A percentile compares a stretch with the other conserved stretches of the same genome.
Conservation (phyloP, 2,797 vertebrate genomes). For the Momotus momota region DNA sequence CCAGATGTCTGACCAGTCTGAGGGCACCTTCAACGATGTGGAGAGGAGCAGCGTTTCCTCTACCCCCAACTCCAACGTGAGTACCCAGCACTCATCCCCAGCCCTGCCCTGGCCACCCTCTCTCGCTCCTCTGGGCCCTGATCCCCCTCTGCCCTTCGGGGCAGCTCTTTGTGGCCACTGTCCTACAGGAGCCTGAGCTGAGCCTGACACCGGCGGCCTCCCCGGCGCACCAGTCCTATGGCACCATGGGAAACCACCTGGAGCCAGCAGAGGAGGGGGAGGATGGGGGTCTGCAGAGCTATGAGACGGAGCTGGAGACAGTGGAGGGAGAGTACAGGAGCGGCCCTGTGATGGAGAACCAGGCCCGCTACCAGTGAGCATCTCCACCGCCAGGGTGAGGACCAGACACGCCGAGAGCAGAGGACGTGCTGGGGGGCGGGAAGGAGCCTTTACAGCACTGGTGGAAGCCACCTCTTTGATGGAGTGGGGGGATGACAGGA, state of each 20-base stretch:
- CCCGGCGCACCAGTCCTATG: constrained; percentile 92
- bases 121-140: not conserved
- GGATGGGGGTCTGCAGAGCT: constrained; percentile 77
- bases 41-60: constrained; percentile 91
- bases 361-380: constrained; percentile 85
- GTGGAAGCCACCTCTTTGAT: not conserved
- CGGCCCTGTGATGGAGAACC: constrained; percentile 84
- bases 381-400: not conserved
- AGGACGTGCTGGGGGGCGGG: not conserved
- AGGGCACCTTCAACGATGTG: constrained; percentile 83
- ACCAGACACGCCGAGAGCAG: not conserved
- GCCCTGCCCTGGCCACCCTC: not conserved
- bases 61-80: constrained; percentile 90
- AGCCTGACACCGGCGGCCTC: constrained; percentile 92
- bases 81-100: constrained; percentile 61
- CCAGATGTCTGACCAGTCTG: constrained; percentile 90
- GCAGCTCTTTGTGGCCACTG: constrained; percentile 94
- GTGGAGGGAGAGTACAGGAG: constrained; percentile 82
- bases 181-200: constrained; percentile 93
- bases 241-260: constrained; percentile 88
- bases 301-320: constrained; percentile 82
- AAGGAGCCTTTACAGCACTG: not conserved
- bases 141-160: not conserved
- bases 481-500: not conserved
- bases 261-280: constrained; percentile 78